phyloP scores from a whole-genome alignment of 2,888 invertebrate species.

The Drosophila phalerata region DNA sequence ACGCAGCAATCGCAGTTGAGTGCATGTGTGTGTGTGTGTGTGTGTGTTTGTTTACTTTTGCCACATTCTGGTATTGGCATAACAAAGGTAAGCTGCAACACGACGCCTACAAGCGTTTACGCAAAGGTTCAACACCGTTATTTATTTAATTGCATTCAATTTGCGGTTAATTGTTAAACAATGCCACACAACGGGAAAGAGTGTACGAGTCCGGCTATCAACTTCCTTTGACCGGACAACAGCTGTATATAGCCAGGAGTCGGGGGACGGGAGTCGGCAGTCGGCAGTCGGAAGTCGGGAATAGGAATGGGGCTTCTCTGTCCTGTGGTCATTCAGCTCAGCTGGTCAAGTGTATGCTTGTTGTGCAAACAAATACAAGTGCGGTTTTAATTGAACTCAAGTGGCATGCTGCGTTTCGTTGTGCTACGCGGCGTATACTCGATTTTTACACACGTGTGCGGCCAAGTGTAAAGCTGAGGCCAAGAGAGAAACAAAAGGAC shows the following conservation, averaged over 20 bases:
- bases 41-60: slow-evolving; percentile 49
- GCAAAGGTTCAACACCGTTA: slow-evolving; percentile 81
- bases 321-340: slow-evolving; percentile 38
- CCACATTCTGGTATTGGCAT: slow-evolving; percentile 31
- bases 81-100: slow-evolving; percentile 47
- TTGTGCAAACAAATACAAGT: slow-evolving; percentile 78
- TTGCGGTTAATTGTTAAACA: slow-evolving; percentile 83
- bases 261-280: background rate
- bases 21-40: slow-evolving; percentile 24
- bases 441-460: slow-evolving; percentile 48
- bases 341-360: slow-evolving; percentile 69
- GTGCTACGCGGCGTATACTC: slow-evolving; percentile 21
- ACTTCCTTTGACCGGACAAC: slow-evolving; percentile 12
- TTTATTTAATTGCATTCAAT: slow-evolving; percentile 83
- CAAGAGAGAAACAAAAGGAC: slow-evolving; percentile 6
- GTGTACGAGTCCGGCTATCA: background rate
- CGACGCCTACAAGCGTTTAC: slow-evolving; percentile 75
- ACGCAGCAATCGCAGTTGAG: slow-evolving; percentile 40
- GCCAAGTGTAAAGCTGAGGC: slow-evolving; percentile 45
- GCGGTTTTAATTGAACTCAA: slow-evolving; percentile 82
- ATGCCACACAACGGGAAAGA: slow-evolving; percentile 50
- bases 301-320: slow-evolving; percentile 19
- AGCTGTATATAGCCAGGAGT: slow-evolving; percentile 1
- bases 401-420: slow-evolving; percentile 47
- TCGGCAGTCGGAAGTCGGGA: background rate